These are phyloP conservation scores for Pseudomyrmex pallidus DNA, from an alignment of 1,140 invertebrate species.

Conservation along the genomic window DNA sequence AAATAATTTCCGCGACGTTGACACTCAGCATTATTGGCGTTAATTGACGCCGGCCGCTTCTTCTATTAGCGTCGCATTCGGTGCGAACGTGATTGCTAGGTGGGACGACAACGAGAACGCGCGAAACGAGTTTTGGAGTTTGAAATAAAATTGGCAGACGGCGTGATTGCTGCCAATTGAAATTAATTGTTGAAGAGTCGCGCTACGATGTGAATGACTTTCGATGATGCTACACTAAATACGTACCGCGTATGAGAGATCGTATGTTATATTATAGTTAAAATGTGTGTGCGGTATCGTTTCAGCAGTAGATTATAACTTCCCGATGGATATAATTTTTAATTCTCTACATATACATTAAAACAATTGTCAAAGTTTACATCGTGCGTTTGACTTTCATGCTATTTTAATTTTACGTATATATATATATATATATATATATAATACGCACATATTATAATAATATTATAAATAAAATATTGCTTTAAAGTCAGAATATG, in stretches of 20 bases:
- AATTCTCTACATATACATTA: too few relatives aligned
- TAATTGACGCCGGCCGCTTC: conserved; percentile 59
- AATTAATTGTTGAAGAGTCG: conserved; percentile 42
- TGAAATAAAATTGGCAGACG: conserved; percentile 57
- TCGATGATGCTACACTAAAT: conserved; percentile 34
- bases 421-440: too few relatives aligned
- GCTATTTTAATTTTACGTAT: too few relatives aligned
- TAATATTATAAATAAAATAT: neutral
- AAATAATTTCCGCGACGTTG: conserved; percentile 50
- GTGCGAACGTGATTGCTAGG: conserved; percentile 1
- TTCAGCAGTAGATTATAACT: neutral
- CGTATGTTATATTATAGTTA: too few relatives aligned
- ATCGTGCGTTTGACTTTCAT: too few relatives aligned
- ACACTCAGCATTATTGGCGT: conserved; percentile 48
- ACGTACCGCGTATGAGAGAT: neutral
- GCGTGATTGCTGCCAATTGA: conserved; percentile 34
- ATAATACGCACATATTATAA: too few relatives aligned
- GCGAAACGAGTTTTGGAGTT: conserved; percentile 57
- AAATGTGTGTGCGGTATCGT: neutral
- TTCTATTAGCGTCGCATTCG: conserved; percentile 51
- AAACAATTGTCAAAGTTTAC: too few relatives aligned
- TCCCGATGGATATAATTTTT: too few relatives aligned
- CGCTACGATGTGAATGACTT: conserved; percentile 23
- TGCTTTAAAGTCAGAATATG: neutral
- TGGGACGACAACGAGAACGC: conserved; percentile 5